phyloP scores from a whole-genome alignment of 64 coral and sea anemone species.

The Orbicella faveolata region DNA sequence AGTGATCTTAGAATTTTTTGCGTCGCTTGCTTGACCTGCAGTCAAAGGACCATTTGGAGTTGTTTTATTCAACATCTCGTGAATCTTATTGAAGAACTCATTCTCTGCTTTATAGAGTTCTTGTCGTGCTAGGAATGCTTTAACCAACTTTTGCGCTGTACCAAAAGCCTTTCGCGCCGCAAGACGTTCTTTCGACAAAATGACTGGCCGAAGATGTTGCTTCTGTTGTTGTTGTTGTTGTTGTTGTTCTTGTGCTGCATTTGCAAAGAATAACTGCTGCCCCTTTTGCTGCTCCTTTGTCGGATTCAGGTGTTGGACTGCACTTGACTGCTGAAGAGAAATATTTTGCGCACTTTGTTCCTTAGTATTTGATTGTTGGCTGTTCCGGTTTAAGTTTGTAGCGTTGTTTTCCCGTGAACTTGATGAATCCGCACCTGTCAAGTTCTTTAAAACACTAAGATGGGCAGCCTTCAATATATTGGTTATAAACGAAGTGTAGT shows the following conservation, averaged over 20 bases:
- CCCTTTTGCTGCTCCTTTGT: neutral
- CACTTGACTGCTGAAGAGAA: neutral
- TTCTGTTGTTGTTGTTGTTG: neutral
- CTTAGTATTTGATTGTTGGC: neutral
- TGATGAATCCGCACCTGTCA: neutral
- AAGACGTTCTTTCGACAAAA: conserved; percentile 56
- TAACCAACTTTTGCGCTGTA: conserved; percentile 81
- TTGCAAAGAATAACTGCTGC: conserved; percentile 10
- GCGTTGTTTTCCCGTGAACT: neutral
- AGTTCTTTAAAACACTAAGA: conserved; percentile 3
- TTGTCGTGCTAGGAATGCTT: conserved; percentile 81
- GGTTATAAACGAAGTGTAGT: conserved; percentile 43
- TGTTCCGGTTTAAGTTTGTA: neutral
- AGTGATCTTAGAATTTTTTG: neutral
- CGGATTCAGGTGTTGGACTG: neutral
- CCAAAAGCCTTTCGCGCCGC: conserved; percentile 83
- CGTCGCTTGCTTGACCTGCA: neutral
- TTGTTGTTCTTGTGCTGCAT: conserved; percentile 26
- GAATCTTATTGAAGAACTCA: conserved; percentile 81
- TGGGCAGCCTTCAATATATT: conserved; percentile 25
- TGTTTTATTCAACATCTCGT: conserved; percentile 86
- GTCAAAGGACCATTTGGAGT: neutral
- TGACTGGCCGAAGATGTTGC: neutral
- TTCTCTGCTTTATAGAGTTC: conserved; percentile 84
- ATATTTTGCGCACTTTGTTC: neutral